Conservation (phyloP, 2,797 vertebrate genomes). For the Kryptolebias ocellatus region DNA sequence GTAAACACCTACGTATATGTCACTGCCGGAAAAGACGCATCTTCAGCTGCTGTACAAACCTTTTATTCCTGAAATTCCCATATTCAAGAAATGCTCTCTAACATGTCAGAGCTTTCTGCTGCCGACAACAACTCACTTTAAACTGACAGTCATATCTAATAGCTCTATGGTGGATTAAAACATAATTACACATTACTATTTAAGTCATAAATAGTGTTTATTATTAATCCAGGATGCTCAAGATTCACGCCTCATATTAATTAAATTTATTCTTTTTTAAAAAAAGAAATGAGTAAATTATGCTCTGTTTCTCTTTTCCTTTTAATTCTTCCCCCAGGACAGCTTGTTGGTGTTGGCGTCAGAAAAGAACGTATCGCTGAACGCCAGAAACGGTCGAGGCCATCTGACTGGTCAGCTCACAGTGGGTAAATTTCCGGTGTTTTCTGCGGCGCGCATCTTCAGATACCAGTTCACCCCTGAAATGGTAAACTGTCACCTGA, state of each 20-base stretch:
- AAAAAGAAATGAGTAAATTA: not conserved
- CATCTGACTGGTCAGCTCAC: slow-evolving; percentile 93
- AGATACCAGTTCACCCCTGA: not conserved
- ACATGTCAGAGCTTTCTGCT: not conserved
- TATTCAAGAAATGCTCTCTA: slow-evolving; percentile 1
- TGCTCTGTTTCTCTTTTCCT: not conserved
- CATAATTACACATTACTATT: not conserved
- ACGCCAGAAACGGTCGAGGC: slow-evolving; percentile 90
- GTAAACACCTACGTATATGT: slow-evolving; percentile 14
- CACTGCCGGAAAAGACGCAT: slow-evolving; percentile 14
- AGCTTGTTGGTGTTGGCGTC: slow-evolving; percentile 90
- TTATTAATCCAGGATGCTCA: no score
- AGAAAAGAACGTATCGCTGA: slow-evolving; percentile 92
- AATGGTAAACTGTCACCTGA: not conserved
- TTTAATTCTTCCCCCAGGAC: slow-evolving; percentile 80
- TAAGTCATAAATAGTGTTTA: no score
- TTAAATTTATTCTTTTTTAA: no score
- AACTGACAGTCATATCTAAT: not conserved
- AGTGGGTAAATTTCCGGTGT: slow-evolving; percentile 86
- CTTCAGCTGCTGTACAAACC: not conserved
- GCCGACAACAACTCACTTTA: not conserved
- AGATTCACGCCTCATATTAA: no score
- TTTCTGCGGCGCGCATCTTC: not conserved
- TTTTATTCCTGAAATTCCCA: slow-evolving; percentile 1
- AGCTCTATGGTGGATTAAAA: not conserved